Evolutionary conservation across 2,113 vertebrate species (phyloP), one percentile per base, ranked within the genome.

Genomic region (Myrmecophaga tridactyla): DNA sequence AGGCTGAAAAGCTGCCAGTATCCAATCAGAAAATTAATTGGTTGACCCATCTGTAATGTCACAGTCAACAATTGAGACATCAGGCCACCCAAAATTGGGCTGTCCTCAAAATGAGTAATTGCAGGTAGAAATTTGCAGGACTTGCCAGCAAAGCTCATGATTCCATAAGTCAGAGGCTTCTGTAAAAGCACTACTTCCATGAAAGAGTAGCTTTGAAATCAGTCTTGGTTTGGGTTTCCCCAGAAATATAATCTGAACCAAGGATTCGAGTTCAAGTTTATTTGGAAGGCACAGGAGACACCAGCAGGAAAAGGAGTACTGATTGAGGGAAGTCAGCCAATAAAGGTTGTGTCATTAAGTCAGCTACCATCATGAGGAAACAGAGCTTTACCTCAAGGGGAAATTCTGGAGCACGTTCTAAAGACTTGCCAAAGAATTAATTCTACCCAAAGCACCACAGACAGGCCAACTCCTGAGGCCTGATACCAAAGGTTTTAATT

Each of bases 1-100:
- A 88, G 76, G 36, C 75, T 87, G 63, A 90, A 95, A 96, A 94
- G 51, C 56, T 94, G 48, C 56, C 21, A 43, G 31, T 41, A 95
- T 93, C 77, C 62, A 94, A 89, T 95, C 73, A 92, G 67, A 96
- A 95, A 96, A 91, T 96, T 83, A 96, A 97, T 84, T 94, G 94
- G 43, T 89, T 91, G 27, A 93, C 46, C 89, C 58, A 96, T 84
- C 69, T 9, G 14, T 62, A 94, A 86, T 77, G 63, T 76, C 83
- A 51, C 34, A 90, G 67, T 88, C 89, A 89, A 95, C 73, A 95
- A 95, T 21, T 80, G 56, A 78, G 69, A 84, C 48, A 89, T 65
- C 39, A 94, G 58, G 76, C 75, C 73, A 80, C 51, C 51, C 6
- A 31, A 91, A 94, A 95, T 18, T 65, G 86, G 39, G 39, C 53